Evolutionary conservation across 2,797 vertebrate genomes (phyloP).

Genomic region (Scomberomorus guttatus): DNA sequence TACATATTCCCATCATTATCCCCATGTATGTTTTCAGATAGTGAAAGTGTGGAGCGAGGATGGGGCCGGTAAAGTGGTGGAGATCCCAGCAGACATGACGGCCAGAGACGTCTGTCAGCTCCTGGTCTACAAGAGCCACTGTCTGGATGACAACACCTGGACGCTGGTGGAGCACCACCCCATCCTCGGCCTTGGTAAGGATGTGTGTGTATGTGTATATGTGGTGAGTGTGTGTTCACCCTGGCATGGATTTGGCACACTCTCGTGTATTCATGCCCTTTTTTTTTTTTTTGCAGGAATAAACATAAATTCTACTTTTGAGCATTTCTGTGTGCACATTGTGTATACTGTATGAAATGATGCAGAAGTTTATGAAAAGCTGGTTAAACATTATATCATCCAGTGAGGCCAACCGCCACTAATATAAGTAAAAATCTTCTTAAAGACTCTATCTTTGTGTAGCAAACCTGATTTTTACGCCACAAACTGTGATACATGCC

Average conservation of each 20-base stretch:
- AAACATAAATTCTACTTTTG: background rate
- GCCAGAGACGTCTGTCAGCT: conserved; percentile 96
- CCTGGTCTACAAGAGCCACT: conserved; percentile 97
- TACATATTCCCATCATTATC: conserved; percentile 5
- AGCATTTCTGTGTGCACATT: background rate
- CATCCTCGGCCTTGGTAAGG: conserved; percentile 91
- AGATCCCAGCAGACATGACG: conserved; percentile 96
- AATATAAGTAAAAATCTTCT: background rate
- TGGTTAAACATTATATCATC: conserved; percentile 5
- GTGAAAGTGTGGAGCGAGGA: conserved; percentile 98
- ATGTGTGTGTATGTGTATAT: background rate
- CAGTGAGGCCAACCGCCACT: background rate
- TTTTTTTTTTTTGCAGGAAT: background rate
- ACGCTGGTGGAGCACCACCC: conserved; percentile 96
- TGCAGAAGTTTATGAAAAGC: background rate
- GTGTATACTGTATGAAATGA: background rate
- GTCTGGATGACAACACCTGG: conserved; percentile 98
- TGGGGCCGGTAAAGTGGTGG: conserved; percentile 95
- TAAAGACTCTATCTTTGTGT: background rate
- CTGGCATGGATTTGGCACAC: background rate
- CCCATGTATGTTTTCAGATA: conserved; percentile 86
- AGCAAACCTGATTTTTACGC: background rate
- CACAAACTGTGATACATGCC: background rate
- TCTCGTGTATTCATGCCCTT: background rate
- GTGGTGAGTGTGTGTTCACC: background rate